Base-by-base conservation (phyloP, 2,888 invertebrate species). In the Nephrotoma guestfalica region DNA sequence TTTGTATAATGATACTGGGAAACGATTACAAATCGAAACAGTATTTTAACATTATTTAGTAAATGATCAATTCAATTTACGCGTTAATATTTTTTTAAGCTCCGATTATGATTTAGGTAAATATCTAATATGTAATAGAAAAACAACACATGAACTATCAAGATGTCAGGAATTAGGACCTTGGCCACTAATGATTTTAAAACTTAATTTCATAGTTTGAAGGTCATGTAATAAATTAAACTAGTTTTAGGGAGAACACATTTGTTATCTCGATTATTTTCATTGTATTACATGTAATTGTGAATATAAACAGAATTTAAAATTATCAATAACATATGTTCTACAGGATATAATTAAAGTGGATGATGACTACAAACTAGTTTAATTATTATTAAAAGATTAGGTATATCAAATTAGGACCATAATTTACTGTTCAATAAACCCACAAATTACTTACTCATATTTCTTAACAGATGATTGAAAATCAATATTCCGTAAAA, bases 381-480 rank as follows among this genome's bases (percentile, higher is more conserved):
- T 71, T 30, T 71, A 30, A 57, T 15, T 15, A 30, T 30, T 30
- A 57, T 15, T 15, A 57, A 1, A 57, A 6, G 15, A 6, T 6
- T 57, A 57, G 30, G 30, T 9, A 51, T 51, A 47, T 11, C 40
- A 41, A 15, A 86, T 30, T 30, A 30, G 2, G 30, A 86, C n/a
- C 15, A 40, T 18, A 41, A 4, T 30, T 30, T 30, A 30, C 30
- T 30, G 30, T 30, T 30, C 9, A n/a, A 0, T 30, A 47, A 47
- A 18, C 18, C 5, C 15, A 42, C 43, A 43, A 40, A 5, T n/a
- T 4, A 57, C 86, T 86, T 87, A 87, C 86, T 30, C 87, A 86
- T 87, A 87, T 86, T 84, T 86, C 43, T 87, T 57, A 30, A 86
- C 84, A 13, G 86, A 86, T 51, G 51, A 45, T 41, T 45, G 51